Evolutionary conservation across 2,797 vertebrate genomes (phyloP), one percentile per base, ranked within the genome.

Genomic region (Pelochelys cantorii): DNA sequence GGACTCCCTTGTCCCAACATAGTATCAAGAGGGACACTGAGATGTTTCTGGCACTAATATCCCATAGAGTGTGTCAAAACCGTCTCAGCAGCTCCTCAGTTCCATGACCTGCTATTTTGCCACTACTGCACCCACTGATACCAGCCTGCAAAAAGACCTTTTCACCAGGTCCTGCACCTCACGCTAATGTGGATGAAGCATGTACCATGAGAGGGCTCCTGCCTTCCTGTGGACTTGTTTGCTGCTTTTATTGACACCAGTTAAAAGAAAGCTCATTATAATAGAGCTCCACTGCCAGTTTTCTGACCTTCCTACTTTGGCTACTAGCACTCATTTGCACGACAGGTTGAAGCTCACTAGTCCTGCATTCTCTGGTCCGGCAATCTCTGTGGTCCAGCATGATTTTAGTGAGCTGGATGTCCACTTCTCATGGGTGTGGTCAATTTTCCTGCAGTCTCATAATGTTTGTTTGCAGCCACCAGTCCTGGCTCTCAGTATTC

Each of bases 101-200:
- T 27, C 56, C 53, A 42, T 57, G 37, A 29, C 75, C 42, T 83
- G 65, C 20, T 5, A 5, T 4, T 37, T 74, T 27, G 7, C 1
- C 0, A 2, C 1, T 25, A 1, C 31, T 34, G 5, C n/a, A 79
- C 11, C 10, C 22, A 42, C 68, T 74, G 68, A 12, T 52, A 71
- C 42, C 0, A 1, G 4, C 2, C 29, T 56, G 18, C 11, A 4
- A 31, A 18, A 2, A 52, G 52, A 29, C 1, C 2, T 18, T 4
- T 29, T 2, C 37, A 11, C 11, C 10, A 4, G 8, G 22, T 6
- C 75, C 25, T 52, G 75, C 75, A 10, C 4, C 27, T 78, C 5
- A 48, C 14, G 48, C 62, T n/a, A 31, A n/a, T 31, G 62, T 65
- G 31, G 15, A 7, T n/a, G 14, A 65, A 65, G 31, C 31, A 7